Base-by-base conservation (phyloP, 2,888 invertebrate genomes). In the Cephus sareptanus region DNA sequence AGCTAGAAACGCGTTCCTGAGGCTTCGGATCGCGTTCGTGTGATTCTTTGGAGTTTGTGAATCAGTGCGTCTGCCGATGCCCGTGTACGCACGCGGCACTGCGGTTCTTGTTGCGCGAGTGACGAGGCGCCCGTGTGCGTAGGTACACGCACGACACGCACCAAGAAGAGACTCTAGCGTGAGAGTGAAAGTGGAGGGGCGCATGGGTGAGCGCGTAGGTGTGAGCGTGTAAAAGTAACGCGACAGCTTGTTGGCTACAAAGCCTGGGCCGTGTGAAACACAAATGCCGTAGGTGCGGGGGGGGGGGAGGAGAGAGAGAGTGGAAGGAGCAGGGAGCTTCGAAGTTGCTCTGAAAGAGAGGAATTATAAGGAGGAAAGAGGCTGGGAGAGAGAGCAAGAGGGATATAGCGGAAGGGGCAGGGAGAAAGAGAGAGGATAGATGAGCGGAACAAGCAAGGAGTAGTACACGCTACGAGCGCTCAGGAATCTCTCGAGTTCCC, bases 401-500 rank as follows among this genome's bases (percentile, higher is more conserved):
- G 4, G 71, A 31, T 9, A n/a, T n/a, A 12, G 9, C 71, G 71
- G 31, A 70, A 40, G 4, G 1, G 15, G 6, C 15, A 23, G 56
- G 23, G 40, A 40, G 40, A 15, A 23, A 40, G 15, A 23, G 40
- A 9, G 23, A 23, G 6, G 15, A 23, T 56, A 56, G 9, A 56
- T 56, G 56, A 56, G 56, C 56, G 23, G 56, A 56, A 56, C 56
- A 56, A 56, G 56, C 23, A 56, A 56, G 23, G 56, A 56, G 56
- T 56, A 56, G 56, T 56, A 56, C 56, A 56, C 56, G 9, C 56
- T 56, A 23, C 56, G 68, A 30, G 77, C 78, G 80, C 80, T 81
- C 75, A 81, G 80, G 81, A 84, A 83, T 81, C 83, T 84, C 81
- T 79, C 75, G 74, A 78, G 81, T 81, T 81, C 75, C 78, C 80